phyloP scores from a whole-genome alignment of 2,113 vertebrate genomes.

The Callaeas wilsoni region DNA sequence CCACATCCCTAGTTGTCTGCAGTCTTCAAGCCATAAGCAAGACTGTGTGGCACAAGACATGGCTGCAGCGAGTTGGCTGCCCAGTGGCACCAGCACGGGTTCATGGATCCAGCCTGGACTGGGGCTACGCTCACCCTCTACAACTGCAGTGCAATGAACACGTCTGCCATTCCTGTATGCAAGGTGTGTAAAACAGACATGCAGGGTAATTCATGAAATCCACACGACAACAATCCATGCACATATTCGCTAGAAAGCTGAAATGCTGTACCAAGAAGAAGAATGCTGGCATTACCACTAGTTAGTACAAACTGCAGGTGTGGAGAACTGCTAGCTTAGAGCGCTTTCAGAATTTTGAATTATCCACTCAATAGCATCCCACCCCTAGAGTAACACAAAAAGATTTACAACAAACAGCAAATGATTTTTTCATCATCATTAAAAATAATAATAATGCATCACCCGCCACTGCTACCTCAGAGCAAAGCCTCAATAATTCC shows the following conservation, averaged over 20 bases:
- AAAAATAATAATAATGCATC: neutral
- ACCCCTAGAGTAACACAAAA: constrained; percentile 86
- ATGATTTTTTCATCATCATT: neutral
- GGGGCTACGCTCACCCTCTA: neutral
- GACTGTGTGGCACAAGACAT: neutral
- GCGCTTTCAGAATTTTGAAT: constrained; percentile 91
- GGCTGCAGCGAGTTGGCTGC: neutral
- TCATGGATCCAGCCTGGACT: neutral
- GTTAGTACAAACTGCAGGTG: constrained; percentile 72
- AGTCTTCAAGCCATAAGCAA: neutral
- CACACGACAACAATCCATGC: constrained; percentile 29
- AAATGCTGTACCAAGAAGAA: constrained; percentile 42
- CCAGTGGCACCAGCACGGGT: accelerated
- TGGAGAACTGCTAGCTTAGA: constrained; percentile 79
- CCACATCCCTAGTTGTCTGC: neutral
- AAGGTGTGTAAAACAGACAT: constrained; percentile 11
- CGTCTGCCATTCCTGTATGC: constrained; percentile 44
- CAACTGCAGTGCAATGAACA: neutral
- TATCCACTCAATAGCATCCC: constrained; percentile 99
- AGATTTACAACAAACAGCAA: constrained; percentile 48
- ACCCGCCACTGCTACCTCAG: neutral
- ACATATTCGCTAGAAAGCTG: constrained; percentile 21
- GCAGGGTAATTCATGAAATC: neutral
- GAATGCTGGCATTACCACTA: constrained; percentile 71
- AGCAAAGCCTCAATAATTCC: neutral